A percentile compares a stretch with the other conserved stretches of the same genome.
Conservation (phyloP, 1,140 invertebrate genomes). For the Ceratosolen solmsi region DNA sequence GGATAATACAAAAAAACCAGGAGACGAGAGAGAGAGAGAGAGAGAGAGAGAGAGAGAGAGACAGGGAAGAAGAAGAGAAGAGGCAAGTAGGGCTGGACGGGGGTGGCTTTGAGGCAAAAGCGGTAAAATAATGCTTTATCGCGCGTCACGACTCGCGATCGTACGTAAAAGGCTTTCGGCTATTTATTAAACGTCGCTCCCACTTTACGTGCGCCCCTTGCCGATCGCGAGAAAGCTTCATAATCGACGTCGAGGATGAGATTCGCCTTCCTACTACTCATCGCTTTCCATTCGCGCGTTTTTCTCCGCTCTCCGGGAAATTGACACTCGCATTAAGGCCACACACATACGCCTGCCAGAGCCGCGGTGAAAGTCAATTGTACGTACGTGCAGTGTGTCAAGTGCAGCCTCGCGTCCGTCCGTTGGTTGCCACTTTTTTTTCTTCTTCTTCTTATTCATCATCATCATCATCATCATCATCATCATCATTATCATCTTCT, state of each 20-base stretch:
- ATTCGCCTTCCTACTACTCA: too few species aligned
- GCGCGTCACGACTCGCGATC: not conserved
- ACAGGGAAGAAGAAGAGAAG: not conserved
- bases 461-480: too few species aligned
- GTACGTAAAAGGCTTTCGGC: not conserved
- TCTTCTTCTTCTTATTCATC: too few species aligned
- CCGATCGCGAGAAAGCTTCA: not conserved
- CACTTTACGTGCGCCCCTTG: not conserved
- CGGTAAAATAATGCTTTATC: constrained; percentile 30
- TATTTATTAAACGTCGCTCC: constrained; percentile 19
- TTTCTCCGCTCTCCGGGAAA: too few species aligned
- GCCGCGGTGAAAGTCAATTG: constrained; percentile 50
- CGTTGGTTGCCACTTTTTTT: constrained; percentile 8
- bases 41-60: not conserved
- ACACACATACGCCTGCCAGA: constrained; percentile 6
- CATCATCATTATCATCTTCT: too few species aligned
- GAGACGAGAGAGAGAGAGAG: not conserved
- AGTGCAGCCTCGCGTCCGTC: constrained; percentile 1
- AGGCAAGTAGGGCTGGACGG: not conserved
- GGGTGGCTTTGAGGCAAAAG: not conserved
- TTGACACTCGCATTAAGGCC: constrained; percentile 38
- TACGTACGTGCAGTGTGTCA: constrained; percentile 34
- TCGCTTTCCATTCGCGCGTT: not conserved
- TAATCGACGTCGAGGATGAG: not conserved
- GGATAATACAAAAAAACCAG: too few species aligned